These are phyloP conservation scores for Ginglymostoma cirratum DNA, from an alignment of 2,113 vertebrate species.

Conservation along the genomic window DNA sequence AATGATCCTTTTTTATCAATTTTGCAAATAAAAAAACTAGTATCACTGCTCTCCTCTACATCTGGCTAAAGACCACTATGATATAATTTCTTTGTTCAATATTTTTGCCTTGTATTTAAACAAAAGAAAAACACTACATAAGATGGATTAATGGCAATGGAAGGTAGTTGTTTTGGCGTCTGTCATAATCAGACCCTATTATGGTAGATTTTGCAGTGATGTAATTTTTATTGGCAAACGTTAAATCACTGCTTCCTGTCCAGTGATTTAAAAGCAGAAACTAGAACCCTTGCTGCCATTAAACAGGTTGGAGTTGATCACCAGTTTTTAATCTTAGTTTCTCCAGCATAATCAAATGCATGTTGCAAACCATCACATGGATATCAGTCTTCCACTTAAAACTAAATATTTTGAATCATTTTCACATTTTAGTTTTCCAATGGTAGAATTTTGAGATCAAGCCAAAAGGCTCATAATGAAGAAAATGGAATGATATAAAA, in stretches of 20 bases:
- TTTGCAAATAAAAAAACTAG: neutral
- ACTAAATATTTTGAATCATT: neutral
- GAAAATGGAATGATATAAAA: neutral
- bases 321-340: neutral
- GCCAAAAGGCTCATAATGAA: neutral
- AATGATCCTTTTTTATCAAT: conserved; percentile 21
- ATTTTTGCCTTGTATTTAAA: neutral
- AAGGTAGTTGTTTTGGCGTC: neutral
- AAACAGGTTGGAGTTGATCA: neutral
- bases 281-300: neutral
- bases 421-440: neutral
- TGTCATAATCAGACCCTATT: neutral
- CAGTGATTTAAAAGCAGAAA: neutral
- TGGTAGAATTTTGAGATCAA: neutral
- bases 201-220: neutral
- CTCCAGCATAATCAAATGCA: neutral
- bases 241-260: neutral
- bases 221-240: neutral
- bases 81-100: neutral
- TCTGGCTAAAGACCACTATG: neutral
- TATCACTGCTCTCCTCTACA: neutral
- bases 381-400: neutral
- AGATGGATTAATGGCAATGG: neutral
- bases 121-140: neutral
- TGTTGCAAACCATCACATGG: neutral